Percentiles rank a stretch among this genome's conserved stretches.
These are phyloP conservation scores for Eumaeus atala DNA, from an alignment of 1,140 invertebrate genomes.

Conservation along the genomic window DNA sequence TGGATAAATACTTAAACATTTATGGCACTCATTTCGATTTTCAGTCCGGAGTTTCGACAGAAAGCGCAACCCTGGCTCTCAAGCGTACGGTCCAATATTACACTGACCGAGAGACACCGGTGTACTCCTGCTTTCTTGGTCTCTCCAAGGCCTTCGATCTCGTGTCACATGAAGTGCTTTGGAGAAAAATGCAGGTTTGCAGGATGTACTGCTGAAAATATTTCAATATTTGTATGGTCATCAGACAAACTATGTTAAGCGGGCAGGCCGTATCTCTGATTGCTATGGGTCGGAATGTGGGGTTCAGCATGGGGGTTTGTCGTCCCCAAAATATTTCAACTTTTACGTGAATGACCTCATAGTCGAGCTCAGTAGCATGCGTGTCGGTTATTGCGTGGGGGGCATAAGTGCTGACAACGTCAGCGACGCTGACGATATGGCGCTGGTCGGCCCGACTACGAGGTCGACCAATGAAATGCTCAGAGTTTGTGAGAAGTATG, in stretches of 20 bases:
- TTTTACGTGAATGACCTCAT: not conserved
- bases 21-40: not conserved
- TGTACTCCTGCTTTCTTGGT: slow-evolving; percentile 8
- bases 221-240: slow-evolving; percentile 9
- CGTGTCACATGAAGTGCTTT: slow-evolving; percentile 2
- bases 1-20: not conserved
- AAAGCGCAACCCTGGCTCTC: slow-evolving; percentile 6
- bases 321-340: slow-evolving; percentile 1
- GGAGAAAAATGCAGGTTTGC: slow-evolving; percentile 2
- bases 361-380: slow-evolving; percentile 1
- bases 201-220: slow-evolving; percentile 11
- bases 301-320: not conserved
- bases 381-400: slow-evolving; percentile 2
- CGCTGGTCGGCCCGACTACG: not conserved
- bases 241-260: not conserved
- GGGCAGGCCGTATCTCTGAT: not conserved
- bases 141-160: not conserved
- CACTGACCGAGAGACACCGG: slow-evolving; percentile 5
- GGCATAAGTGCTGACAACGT: not conserved
- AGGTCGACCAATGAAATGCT: not conserved
- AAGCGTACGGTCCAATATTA: slow-evolving; percentile 9
- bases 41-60: not conserved
- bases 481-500: not conserved
- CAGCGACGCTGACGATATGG: slow-evolving; percentile 3
- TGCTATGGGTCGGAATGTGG: not conserved